Conservation (phyloP, 2,113 vertebrate genomes). For the Poeciliopsis retropinna region DNA sequence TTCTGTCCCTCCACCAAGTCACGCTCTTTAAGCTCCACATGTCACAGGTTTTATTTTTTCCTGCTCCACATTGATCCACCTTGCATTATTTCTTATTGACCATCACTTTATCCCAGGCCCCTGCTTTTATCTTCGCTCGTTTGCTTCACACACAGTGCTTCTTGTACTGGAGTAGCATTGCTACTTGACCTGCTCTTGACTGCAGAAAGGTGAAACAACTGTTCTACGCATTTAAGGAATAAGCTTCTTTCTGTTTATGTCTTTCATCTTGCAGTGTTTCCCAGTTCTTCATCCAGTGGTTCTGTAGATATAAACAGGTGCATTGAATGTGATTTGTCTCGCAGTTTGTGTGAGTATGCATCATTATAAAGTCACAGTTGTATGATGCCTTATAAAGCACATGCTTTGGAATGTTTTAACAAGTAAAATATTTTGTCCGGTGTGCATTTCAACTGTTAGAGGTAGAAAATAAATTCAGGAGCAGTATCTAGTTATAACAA, state of each 20-base stretch:
- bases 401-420: too few relatives aligned
- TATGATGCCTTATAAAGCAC: background rate
- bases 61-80: slow-evolving; percentile 51
- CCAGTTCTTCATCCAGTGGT: slow-evolving; percentile 1
- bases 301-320: slow-evolving; percentile 5
- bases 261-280: background rate
- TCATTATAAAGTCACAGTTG: slow-evolving; percentile 7
- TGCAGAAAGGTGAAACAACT: slow-evolving; percentile 59
- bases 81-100: slow-evolving; percentile 20
- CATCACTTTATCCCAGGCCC: slow-evolving; percentile 54
- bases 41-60: slow-evolving; percentile 45
- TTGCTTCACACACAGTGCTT: slow-evolving; percentile 30
- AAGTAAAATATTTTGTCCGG: too few relatives aligned
- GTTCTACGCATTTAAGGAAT: slow-evolving; percentile 49
- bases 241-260: slow-evolving; percentile 27
- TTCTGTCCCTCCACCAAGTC: slow-evolving; percentile 45
- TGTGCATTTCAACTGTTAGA: too few relatives aligned
- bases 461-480: too few relatives aligned
- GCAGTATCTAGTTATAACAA: too few relatives aligned
- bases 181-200: slow-evolving; percentile 67
- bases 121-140: slow-evolving; percentile 59
- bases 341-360: slow-evolving; percentile 28
- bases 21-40: slow-evolving; percentile 47
- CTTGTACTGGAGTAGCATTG: slow-evolving; percentile 46
- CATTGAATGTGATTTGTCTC: slow-evolving; percentile 27